These are phyloP conservation scores for Pomacea canaliculata DNA, from an alignment of 2,888 invertebrate species.

Conservation along the genomic window DNA sequence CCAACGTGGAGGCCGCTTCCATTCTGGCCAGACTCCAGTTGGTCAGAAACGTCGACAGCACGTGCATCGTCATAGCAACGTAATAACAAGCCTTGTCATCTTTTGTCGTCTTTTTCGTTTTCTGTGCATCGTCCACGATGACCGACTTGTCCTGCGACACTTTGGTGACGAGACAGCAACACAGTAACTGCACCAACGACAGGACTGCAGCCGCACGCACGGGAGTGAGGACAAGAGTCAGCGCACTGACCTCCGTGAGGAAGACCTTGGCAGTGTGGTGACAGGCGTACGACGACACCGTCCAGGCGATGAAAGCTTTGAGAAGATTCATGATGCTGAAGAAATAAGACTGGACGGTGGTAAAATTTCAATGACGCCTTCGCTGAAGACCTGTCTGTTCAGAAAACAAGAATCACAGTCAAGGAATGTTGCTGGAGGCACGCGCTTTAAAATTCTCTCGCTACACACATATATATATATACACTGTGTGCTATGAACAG, in stretches of 20 bases:
- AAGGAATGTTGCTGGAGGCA: too few species aligned
- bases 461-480: too few species aligned
- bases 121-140: too few species aligned
- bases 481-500: too few species aligned
- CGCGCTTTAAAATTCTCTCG: too few species aligned
- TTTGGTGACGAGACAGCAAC: conserved; percentile 2
- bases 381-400: too few species aligned
- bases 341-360: too few species aligned
- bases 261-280: conserved; percentile 32
- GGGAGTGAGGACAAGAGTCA: not conserved
- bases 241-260: not conserved
- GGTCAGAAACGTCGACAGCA: conserved; percentile 39
- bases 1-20: conserved; percentile 43
- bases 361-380: too few species aligned
- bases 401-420: too few species aligned
- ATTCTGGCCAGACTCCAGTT: conserved; percentile 41
- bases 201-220: not conserved
- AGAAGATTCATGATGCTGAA: not conserved
- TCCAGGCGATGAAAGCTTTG: conserved; percentile 35
- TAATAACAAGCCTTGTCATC: not conserved
- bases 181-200: not conserved
- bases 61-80: conserved; percentile 27
- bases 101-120: too few species aligned
- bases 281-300: conserved; percentile 38
- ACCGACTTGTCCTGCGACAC: too few species aligned